Percentiles rank a stretch among this genome's conserved stretches.
phyloP scores from a whole-genome alignment of 2,888 invertebrate genomes.

The Spodoptera littoralis region DNA sequence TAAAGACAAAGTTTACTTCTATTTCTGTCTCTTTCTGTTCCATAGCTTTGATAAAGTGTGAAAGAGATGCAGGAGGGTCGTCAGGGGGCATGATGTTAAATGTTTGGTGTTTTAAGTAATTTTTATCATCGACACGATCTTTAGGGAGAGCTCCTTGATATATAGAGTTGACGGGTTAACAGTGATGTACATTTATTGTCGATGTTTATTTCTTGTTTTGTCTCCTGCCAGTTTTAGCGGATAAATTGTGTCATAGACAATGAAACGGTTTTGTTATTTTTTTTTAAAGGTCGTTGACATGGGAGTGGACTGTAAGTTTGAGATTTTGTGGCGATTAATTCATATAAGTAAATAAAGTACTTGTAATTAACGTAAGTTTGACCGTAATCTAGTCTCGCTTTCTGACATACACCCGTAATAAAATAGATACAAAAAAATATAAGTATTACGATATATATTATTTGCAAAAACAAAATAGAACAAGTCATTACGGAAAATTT shows the following conservation, averaged over 20 bases:
- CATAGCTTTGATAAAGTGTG: slow-evolving; percentile 50
- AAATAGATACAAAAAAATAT: too few relatives aligned
- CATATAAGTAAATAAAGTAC: too few relatives aligned
- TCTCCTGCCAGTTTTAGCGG: slow-evolving; percentile 32
- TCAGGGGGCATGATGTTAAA: slow-evolving; percentile 81
- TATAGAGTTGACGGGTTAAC: slow-evolving; percentile 79
- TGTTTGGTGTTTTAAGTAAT: slow-evolving; percentile 88
- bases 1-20: slow-evolving; percentile 51
- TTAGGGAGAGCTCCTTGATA: slow-evolving; percentile 83
- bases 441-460: too few relatives aligned
- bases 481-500: background rate
- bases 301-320: too few relatives aligned
- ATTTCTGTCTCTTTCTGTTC: slow-evolving; percentile 57
- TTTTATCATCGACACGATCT: slow-evolving; percentile 88
- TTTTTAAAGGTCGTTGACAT: too few relatives aligned
- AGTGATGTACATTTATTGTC: slow-evolving; percentile 73
- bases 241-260: slow-evolving; percentile 34
- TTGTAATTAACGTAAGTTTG: too few relatives aligned
- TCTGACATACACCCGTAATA: too few relatives aligned
- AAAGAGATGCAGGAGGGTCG: slow-evolving; percentile 70
- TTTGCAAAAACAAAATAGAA: background rate
- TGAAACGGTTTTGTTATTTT: background rate
- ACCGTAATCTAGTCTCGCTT: too few relatives aligned
- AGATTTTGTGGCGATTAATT: too few relatives aligned
- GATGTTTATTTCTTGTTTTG: slow-evolving; percentile 53